These are phyloP conservation scores for Apostichopus japonicus DNA, from an alignment of 35 echinoderm and acorn worm species.

Conservation along the genomic window DNA sequence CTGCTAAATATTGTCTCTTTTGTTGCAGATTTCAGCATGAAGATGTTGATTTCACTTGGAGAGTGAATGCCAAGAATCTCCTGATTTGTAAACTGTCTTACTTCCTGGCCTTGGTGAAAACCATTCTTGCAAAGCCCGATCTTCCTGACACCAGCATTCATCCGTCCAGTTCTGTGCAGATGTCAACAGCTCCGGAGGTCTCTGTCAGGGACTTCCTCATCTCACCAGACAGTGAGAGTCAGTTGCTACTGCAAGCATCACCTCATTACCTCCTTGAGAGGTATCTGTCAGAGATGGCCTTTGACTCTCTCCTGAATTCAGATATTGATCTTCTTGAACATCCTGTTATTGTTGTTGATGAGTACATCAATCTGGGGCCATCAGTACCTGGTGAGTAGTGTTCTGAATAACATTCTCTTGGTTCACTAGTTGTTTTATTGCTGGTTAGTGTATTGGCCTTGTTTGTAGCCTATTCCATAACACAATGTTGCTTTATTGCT, in stretches of 20 bases:
- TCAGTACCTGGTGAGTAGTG: constrained; percentile 73
- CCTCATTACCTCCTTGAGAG: constrained; percentile 92
- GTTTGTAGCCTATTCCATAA: too few species aligned
- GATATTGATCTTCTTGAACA: constrained; percentile 66
- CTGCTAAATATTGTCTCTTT: neutral
- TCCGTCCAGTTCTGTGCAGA: constrained; percentile 1
- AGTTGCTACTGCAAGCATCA: constrained; percentile 64
- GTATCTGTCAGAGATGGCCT: constrained; percentile 67
- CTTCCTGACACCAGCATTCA: constrained; percentile 2
- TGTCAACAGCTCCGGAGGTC: neutral
- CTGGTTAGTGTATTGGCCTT: too few species aligned
- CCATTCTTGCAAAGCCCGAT: neutral
- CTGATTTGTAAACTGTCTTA: constrained; percentile 27
- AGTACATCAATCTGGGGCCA: constrained; percentile 80
- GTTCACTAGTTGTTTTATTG: too few species aligned
- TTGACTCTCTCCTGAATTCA: constrained; percentile 39
- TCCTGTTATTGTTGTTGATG: constrained; percentile 84
- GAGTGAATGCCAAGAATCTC: constrained; percentile 42
- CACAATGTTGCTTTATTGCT: too few species aligned
- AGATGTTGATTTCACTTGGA: constrained; percentile 87
- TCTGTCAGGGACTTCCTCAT: constrained; percentile 69
- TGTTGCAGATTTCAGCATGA: constrained; percentile 74
- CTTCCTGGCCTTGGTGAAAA: constrained; percentile 33
- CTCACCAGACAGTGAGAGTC: constrained; percentile 87
- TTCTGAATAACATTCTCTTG: neutral